Conservation (phyloP, 2,113 vertebrate species). For the Heteronetta atricapilla region DNA sequence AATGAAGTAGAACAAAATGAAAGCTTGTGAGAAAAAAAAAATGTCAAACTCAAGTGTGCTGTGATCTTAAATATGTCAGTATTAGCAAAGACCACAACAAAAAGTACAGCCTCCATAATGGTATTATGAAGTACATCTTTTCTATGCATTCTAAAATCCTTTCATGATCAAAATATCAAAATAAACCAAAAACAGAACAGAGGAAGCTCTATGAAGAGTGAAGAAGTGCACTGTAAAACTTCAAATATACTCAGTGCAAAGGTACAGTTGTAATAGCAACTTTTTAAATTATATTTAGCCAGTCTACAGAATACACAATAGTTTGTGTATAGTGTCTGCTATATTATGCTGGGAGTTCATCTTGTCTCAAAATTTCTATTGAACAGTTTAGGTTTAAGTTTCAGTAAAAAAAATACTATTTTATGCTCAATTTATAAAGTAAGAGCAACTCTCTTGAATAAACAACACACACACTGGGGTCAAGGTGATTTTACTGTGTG, state of each 20-base stretch:
- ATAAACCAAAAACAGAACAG: neutral
- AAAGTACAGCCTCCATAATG: neutral
- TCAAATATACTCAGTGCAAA: neutral
- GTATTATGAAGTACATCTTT: neutral
- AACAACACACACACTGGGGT: conserved; percentile 35
- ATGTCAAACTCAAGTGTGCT: neutral
- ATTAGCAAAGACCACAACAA: neutral
- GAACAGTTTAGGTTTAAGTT: neutral
- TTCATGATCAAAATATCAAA: neutral
- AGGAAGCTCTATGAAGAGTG: neutral
- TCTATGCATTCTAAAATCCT: neutral
- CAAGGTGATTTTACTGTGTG: conserved; percentile 41
- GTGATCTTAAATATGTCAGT: neutral
- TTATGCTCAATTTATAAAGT: neutral
- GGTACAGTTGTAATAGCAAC: neutral
- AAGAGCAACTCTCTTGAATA: conserved; percentile 2
- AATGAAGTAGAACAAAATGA: neutral
- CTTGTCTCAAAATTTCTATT: neutral
- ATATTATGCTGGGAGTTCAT: neutral
- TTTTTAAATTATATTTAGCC: neutral
- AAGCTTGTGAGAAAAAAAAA: neutral
- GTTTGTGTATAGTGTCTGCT: neutral
- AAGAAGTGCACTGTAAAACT: neutral
- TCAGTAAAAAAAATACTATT: neutral
- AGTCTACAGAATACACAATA: neutral